Conservation (phyloP, 2,888 invertebrate species). For the Ephialtes manifestator region DNA sequence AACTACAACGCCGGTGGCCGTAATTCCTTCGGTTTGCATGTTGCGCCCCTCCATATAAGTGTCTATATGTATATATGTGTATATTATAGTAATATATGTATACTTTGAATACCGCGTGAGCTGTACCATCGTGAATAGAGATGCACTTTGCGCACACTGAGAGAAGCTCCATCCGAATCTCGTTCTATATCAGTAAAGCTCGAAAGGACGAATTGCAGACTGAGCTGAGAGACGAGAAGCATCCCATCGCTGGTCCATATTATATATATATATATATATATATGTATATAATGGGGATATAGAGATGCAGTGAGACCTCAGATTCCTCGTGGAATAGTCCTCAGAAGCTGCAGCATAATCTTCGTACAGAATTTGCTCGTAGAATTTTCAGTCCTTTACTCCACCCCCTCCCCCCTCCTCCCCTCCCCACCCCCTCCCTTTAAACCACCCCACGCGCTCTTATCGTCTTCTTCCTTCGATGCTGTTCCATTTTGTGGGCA, state of each 20-base stretch:
- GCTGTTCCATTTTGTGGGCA: conserved; percentile 46
- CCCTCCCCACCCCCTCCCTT: not conserved
- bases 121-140: conserved; percentile 55
- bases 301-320: conserved; percentile 50
- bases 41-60: not conserved
- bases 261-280: conserved; percentile 31
- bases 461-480: conserved; percentile 28
- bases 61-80: conserved; percentile 14
- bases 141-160: conserved; percentile 61
- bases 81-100: conserved; percentile 38
- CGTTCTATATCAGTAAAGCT: conserved; percentile 56
- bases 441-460: not conserved
- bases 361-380: conserved; percentile 60
- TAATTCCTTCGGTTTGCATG: conserved; percentile 38
- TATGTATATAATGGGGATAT: conserved; percentile 5
- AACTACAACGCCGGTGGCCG: conserved; percentile 30
- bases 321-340: conserved; percentile 63
- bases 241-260: conserved; percentile 6
- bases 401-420: not conserved
- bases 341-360: conserved; percentile 59
- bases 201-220: conserved; percentile 63
- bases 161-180: conserved; percentile 61
- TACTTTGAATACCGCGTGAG: conserved; percentile 49
- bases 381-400: conserved; percentile 37
- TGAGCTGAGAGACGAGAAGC: conserved; percentile 48